Evolutionary conservation across 2,113 vertebrate genomes (phyloP).

Genomic region (Mugil cephalus): DNA sequence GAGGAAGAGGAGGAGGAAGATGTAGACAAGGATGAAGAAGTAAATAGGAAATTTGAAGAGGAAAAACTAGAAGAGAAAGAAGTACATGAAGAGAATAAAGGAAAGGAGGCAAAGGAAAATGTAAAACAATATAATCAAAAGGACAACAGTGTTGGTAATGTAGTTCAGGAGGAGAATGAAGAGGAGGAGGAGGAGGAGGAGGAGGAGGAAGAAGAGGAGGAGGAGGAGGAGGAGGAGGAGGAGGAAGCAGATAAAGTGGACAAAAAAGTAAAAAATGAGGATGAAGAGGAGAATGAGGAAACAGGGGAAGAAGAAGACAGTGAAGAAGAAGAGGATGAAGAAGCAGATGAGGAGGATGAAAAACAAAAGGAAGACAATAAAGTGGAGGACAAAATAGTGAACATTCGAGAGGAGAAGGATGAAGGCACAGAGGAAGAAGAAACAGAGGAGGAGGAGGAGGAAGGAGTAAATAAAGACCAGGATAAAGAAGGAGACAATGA

Average conservation of each 20-base stretch:
- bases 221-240: neutral
- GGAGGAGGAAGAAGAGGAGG: neutral
- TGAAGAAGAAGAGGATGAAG: neutral
- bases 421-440: accelerated
- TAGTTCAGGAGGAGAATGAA: neutral
- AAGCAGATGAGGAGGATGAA: accelerated
- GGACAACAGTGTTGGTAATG: neutral
- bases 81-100: accelerated
- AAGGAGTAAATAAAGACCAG: neutral
- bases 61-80: neutral
- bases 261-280: neutral
- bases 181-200: neutral
- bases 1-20: neutral
- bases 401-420: accelerated
- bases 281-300: neutral
- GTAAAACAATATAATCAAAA: neutral
- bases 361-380: neutral
- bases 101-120: neutral
- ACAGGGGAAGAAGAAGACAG: neutral
- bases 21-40: neutral
- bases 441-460: accelerated
- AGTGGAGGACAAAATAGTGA: accelerated
- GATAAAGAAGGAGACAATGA: neutral
- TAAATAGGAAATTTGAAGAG: neutral
- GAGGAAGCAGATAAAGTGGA: neutral